Base-by-base conservation (phyloP, 2,113 vertebrate species). In the Oenanthe oenanthe region DNA sequence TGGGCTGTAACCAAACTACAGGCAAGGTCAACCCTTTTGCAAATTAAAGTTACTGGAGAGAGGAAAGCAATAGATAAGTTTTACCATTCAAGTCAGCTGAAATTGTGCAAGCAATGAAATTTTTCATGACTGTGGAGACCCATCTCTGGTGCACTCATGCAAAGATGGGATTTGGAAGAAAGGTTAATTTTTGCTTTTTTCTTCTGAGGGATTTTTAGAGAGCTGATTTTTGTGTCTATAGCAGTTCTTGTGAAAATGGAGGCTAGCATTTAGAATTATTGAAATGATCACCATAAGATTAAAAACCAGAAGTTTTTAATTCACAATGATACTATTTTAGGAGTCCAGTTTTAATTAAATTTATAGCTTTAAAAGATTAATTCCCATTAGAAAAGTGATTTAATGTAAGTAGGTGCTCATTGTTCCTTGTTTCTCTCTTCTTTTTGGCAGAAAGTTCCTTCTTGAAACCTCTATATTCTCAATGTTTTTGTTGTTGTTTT, bases 11-110 rank as follows among this genome's bases (percentile, higher is more conserved):
- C 90, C 62, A 94, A 73, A 79, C 88, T 88, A 93, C 42, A 90
- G 92, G 51, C 67, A 90, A 92, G 92, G 82, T 94, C 88, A 90
- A 88, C 78, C 86, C 71, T 93, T 92, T 83, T 85, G 82, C 88
- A 96, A 95, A 97, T 95, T 96, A 85, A 94, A 97, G 82, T 90
- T 92, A 83, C 88, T 94, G 90, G 71, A 94, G 93, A 92, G 92
- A 90, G 93, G 82, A 96, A 97, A 90, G 74, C 40, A 92, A 83
- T 72, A 88, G 85, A 93, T 88, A 88, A 65, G 81, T 94, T 94
- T 88, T 90, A 65, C 66, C 71, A 70, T 90, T 88, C 74, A 76
- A 79, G 62, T 85, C 82, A 92, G 62, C 40, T 93, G 57, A 92
- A 96, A 93, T 50, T 73, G 78, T 50, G 58, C 62, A 92, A 93